Percentiles rank a stretch among this genome's conserved stretches.
These are phyloP conservation scores for Tyria jacobaeae DNA, from an alignment of 2,888 invertebrate species.

Conservation along the genomic window DNA sequence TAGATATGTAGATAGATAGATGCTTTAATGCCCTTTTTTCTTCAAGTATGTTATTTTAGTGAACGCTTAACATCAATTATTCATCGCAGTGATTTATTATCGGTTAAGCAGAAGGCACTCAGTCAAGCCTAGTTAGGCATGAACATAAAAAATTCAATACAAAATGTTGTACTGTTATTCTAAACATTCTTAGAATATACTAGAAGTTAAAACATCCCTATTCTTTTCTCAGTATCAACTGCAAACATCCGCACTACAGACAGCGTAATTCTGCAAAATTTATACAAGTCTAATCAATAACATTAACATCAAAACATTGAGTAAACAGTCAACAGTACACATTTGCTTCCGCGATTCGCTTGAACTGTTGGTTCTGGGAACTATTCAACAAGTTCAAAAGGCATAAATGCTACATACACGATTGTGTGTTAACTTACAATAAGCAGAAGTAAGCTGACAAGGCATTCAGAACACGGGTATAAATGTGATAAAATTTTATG, in stretches of 20 bases:
- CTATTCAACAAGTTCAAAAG: slow-evolving; percentile 30
- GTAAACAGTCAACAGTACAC: slow-evolving; percentile 5
- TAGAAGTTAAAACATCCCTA: no score
- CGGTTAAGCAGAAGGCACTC: no score
- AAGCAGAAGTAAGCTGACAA: slow-evolving; percentile 40
- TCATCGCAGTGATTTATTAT: no score
- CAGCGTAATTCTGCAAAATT: slow-evolving; percentile 30
- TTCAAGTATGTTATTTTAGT: no score
- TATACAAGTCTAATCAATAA: slow-evolving; percentile 37
- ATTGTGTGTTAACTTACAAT: slow-evolving; percentile 40
- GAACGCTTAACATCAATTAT: no score
- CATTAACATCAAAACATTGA: slow-evolving; percentile 43
- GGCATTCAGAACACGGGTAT: slow-evolving; percentile 10
- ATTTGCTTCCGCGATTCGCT: slow-evolving; percentile 22
- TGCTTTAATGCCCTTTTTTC: no score
- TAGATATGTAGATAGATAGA: no score
- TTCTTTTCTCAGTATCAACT: background rate
- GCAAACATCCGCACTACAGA: slow-evolving; percentile 14
- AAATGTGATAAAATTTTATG: slow-evolving; percentile 12
- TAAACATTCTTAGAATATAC: background rate
- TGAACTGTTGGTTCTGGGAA: slow-evolving; percentile 32
- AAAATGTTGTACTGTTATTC: background rate
- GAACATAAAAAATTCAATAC: no score
- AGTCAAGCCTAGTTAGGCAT: no score
- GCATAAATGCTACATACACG: slow-evolving; percentile 27